Evolutionary conservation across 2,113 vertebrate genomes (phyloP).

Genomic region (Sula dactylatra): DNA sequence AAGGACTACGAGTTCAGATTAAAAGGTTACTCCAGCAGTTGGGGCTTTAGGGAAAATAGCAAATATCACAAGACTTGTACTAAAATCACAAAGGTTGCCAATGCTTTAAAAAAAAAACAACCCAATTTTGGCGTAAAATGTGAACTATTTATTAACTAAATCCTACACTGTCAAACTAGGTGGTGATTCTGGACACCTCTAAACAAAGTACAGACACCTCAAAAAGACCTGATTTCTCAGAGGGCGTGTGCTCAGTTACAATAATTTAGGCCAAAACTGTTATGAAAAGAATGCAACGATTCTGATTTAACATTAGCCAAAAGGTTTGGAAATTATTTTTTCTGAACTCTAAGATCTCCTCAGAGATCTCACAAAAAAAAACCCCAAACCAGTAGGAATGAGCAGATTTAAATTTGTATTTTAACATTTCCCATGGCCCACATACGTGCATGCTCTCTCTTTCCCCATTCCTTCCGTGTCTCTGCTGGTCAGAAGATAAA

Average conservation of each 20-base stretch:
- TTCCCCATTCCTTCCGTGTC: not conserved
- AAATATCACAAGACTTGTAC: not conserved
- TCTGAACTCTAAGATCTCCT: not conserved
- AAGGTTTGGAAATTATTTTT: not conserved
- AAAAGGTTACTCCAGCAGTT: not conserved
- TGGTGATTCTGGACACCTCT: not conserved
- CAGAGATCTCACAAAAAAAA: not conserved
- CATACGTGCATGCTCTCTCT: fast-evolving
- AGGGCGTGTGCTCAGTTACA: not conserved
- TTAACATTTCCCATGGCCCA: not conserved
- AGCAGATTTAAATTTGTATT: not conserved
- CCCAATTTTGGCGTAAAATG: not conserved
- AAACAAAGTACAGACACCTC: not conserved
- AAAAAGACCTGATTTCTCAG: not conserved
- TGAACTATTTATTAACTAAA: not conserved
- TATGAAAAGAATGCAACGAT: not conserved
- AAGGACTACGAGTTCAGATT: not conserved
- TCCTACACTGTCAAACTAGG: not conserved
- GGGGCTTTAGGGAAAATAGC: not conserved
- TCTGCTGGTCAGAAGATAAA: slow-evolving; percentile 60
- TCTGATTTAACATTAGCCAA: not conserved
- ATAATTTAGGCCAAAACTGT: not conserved
- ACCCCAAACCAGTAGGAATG: not conserved
- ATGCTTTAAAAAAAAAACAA: not conserved
- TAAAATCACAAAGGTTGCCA: not conserved